Evolutionary conservation across 2,797 vertebrate genomes (phyloP).

Genomic region (Denticeps clupeoides): DNA sequence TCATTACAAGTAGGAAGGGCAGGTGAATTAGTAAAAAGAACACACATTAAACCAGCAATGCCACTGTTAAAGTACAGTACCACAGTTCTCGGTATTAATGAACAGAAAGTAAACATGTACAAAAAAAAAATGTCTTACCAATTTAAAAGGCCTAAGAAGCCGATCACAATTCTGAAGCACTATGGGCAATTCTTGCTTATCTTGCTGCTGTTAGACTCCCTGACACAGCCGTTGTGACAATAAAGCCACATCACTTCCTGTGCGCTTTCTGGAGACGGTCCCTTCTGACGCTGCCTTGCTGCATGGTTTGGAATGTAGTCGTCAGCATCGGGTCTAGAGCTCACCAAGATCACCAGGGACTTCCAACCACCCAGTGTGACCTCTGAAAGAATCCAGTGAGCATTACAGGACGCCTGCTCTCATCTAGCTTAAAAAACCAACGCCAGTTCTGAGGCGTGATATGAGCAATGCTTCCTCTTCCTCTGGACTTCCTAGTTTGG

Average conservation of each 20-base stretch:
- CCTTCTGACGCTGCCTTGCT: not conserved
- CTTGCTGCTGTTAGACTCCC: not conserved
- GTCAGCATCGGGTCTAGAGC: not conserved
- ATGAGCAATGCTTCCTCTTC: slow-evolving; percentile 3
- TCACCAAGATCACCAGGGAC: too few relatives aligned
- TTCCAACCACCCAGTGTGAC: too few relatives aligned
- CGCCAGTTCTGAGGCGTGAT: not conserved
- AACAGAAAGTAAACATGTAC: not conserved
- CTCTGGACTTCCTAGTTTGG: not conserved
- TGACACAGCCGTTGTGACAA: not conserved
- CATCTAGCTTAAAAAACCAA: not conserved
- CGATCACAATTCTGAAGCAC: not conserved
- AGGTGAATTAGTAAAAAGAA: too few relatives aligned
- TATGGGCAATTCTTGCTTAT: not conserved
- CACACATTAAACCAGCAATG: too few relatives aligned
- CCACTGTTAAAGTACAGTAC: too few relatives aligned
- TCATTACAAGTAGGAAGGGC: too few relatives aligned
- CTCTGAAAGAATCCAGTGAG: not conserved
- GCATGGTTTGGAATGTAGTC: not conserved
- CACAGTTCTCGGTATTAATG: too few relatives aligned
- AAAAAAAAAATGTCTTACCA: not conserved
- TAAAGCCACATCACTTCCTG: slow-evolving; percentile 3
- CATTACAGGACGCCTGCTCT: not conserved
- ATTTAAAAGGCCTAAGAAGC: not conserved
- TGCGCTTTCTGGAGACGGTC: not conserved